Evolutionary conservation across 2,797 vertebrate genomes (phyloP), one percentile per base, ranked within the genome.

Genomic region (Hapalemur alaotrensis): DNA sequence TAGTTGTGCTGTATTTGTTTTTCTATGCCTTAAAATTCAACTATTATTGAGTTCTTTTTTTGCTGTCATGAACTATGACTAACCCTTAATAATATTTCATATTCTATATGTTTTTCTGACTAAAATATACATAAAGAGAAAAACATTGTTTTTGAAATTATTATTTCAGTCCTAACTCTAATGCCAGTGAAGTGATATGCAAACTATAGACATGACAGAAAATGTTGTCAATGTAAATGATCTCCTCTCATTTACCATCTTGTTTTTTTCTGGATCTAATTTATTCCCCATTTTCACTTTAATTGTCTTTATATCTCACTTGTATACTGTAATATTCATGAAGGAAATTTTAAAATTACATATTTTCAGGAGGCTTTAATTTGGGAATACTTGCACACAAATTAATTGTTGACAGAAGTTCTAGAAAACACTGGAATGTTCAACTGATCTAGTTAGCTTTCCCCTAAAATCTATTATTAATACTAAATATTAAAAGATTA

Each of bases 221-320:
- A 89, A 88, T 84, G 65, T 4, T 86, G 25, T 65, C 65, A 86
- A 20, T 69, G 3, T 78, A 78, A 89, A 89, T 97, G 9, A 10
- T 87, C 20, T 96, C 38, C 7, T 96, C n/a, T 96, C 63, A 93
- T 89, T 97, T 96, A 92, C 13, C 14, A 32, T 35, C 65, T 73
- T 61, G 12, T 7, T 87, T 48, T 69, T 75, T 91, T 11, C 14
- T 50, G 25, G 14, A 72, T 89, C 25, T 91, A 94, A 89, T 75
- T 96, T 73, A 82, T n/a, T 89, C 28, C 59, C 73, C 54, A 76
- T 85, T 96, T 94, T 85, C n/a, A 91, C 13, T 83, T 94, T 89
- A 93, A 93, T 65, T 93, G n/a, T 65, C 46, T 95, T 96, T 95
- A 88, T 72, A 84, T 8, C 15, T 93, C 54, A 89, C 48, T 92